Base-by-base conservation (phyloP, 2,113 vertebrate species). In the Syngnathus floridae region DNA sequence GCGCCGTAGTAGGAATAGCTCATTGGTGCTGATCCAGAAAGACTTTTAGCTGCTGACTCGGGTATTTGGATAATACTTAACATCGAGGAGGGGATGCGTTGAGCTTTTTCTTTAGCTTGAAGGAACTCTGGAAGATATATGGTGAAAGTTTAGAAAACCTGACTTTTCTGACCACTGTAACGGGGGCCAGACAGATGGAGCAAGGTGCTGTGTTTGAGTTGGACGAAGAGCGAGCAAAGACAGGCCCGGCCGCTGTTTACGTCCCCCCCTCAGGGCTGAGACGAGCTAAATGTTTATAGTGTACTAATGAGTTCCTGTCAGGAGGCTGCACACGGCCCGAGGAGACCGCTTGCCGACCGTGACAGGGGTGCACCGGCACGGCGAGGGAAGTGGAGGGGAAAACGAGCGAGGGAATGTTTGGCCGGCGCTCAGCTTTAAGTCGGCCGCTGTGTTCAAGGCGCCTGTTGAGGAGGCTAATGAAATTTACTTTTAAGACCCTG, bases 281-380 rank as follows among this genome's bases (percentile, higher is more conserved):
- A 81, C 74, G 71, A 79, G 84, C 70, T 82, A 82, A 82, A 82
- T 88, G 83, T 90, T 90, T 89, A 87, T 80, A 79, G 85, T 77
- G 70, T 75, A 71, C 81, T 91, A 89, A 91, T 88, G 87, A 89
- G 85, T 84, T 89, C 77, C 85, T 87, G 84, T 87, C 79, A 86
- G 79, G 79, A 77, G 83, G 74, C 75, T 1, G 64, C 69, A 68
- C 66, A 73, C 61, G 52, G 77, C 80, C 76, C 75, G 73, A 59
- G 81, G 79, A 81, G 67, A 61, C 74, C 0, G 70, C 80, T 74
- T 72, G 72, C 76, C 64, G 55, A 75, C 70, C 51, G 69, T 78
- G 78, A 75, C 72, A 59, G 55, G 67, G 73, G 64, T 75, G 78
- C 71, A 66, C 1, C 22, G 68, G 74, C 67, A 67, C 64, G 54